Base-by-base conservation (phyloP, 2,113 vertebrate species). In the Corynorhinus townsendii region DNA sequence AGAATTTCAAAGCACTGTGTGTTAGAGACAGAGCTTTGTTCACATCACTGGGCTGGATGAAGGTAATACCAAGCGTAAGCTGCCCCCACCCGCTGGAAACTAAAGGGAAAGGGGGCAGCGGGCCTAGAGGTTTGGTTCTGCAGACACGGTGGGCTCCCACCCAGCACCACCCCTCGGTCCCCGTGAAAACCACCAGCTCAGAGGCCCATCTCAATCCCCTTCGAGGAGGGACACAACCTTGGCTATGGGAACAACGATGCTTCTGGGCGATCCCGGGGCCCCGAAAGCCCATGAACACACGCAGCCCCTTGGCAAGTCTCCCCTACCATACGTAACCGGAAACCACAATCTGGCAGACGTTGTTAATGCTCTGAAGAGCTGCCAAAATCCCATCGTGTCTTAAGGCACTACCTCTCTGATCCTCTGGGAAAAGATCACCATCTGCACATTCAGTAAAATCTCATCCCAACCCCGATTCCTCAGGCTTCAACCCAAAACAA, bases 361-460 rank as follows among this genome's bases (percentile, higher is more conserved):
- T 1, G 2, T 26, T 1, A 3, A 4, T 1, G 40, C 40, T 79
- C 49, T 6, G 17, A 11, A 35, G 8, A 54, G 14, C 68, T 15
- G 17, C 26, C 38, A 1, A 62, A 62, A 62, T 22, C 33, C 20
- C 24, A 8, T 0, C 3, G 1, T 1, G 20, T 56, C 40, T 35
- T 35, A 20, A 4, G 20, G 12, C n/a, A 56, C n/a, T 0, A 0
- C 4, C 64, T n/a, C 5, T 3, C 30, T 45, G 54, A 30, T 1
- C 43, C 69, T 87, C 2, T 28, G 35, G 22, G 35, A 10, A 49
- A 15, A 64, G 40, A 45, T 5, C 2, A 3, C 2, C 24, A 22
- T 35, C 28, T 47, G n/a, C 28, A 24, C 5, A 4, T 24, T 68
- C 24, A 15, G 17, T 1, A 9, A 80, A 33, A 22, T 45, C 54